Percentiles rank a stretch among this genome's conserved stretches.
Evolutionary conservation across 2,888 invertebrate species (phyloP).

Genomic region (Pheosia tremula): DNA sequence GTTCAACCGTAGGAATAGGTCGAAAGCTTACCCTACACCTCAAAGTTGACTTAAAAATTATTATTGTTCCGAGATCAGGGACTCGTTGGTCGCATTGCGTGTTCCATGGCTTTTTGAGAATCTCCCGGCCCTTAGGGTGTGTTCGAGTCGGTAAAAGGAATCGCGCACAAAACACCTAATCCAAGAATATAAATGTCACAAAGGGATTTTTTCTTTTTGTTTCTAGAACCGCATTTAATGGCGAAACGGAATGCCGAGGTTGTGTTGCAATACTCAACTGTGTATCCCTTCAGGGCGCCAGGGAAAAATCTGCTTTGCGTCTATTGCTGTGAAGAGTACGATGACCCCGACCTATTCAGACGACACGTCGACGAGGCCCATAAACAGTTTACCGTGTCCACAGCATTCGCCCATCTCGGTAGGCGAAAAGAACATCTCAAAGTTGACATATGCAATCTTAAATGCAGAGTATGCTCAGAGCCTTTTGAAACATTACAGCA

Average conservation of each 20-base stretch:
- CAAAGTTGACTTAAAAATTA: no score
- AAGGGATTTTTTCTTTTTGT: slow-evolving; percentile 62
- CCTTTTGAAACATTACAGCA: slow-evolving; percentile 53
- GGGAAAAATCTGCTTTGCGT: slow-evolving; percentile 67
- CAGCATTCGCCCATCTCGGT: slow-evolving; percentile 65
- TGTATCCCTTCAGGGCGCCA: slow-evolving; percentile 71
- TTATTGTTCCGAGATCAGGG: no score
- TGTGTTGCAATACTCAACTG: slow-evolving; percentile 70
- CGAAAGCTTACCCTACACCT: no score
- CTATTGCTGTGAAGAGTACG: slow-evolving; percentile 69
- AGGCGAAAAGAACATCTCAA: slow-evolving; percentile 63
- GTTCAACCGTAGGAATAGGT: no score
- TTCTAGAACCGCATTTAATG: slow-evolving; percentile 69
- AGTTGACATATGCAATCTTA: slow-evolving; percentile 65
- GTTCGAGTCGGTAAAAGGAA: neutral
- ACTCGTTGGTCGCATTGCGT: no score
- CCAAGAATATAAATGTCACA: slow-evolving; percentile 34
- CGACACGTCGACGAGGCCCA: slow-evolving; percentile 61
- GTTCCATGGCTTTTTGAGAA: no score
- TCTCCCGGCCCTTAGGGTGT: no score
- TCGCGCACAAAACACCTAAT: slow-evolving; percentile 14
- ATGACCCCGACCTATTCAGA: slow-evolving; percentile 61
- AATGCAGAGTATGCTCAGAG: slow-evolving; percentile 58
- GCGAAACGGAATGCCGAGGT: slow-evolving; percentile 72
- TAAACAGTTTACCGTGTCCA: slow-evolving; percentile 56